Base-by-base conservation (phyloP, 2,888 invertebrate species). In the Monopis laevigella region DNA sequence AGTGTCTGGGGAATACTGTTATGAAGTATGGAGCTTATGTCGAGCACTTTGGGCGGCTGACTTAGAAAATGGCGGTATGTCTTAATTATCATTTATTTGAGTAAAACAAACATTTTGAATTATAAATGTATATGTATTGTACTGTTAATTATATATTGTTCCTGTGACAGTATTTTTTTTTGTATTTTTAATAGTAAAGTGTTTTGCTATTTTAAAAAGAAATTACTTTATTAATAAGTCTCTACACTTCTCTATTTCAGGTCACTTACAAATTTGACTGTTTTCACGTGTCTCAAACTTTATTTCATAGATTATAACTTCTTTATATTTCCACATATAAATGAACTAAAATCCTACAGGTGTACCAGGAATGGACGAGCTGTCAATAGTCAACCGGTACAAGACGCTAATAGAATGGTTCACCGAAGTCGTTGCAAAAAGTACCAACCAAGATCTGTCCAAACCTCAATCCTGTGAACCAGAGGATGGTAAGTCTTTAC, bases 11-110 rank as follows among this genome's bases (percentile, higher is more conserved):
- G 58, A 62, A 1, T 86, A 84, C 46, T 69, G 80, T 16, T 51
- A 69, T 10, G 84, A 87, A 42, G 85, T 89, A 3, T 92, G 90
- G 89, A 84, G 86, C 10, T 75, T 94, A 0, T 89, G 92, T 52
- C 86, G 88, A 5, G 91, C 94, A 0, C 78, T 96, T 6, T 96
- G 96, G 96, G 94, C 92, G 1, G 85, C 86, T 10, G 84, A 90
- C 18, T 81, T 88, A 1, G 86, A 87, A 10, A 82, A 84, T 34
- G 82, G 75, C 24, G 82, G 82, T 77, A 42, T 58, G 58, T 55
- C 42, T 17, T 17, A 46, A 11, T 46, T 48, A 27, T 7, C 45
- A 34, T 40, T 7, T 34, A 44, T 29, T 46, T 26, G 26, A 27
- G 24, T 27, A 17, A 24, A 26, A 38, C 10, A 24, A 24, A 24